Conservation (phyloP, 2,113 vertebrate species). For the Chrysochloris asiatica region DNA sequence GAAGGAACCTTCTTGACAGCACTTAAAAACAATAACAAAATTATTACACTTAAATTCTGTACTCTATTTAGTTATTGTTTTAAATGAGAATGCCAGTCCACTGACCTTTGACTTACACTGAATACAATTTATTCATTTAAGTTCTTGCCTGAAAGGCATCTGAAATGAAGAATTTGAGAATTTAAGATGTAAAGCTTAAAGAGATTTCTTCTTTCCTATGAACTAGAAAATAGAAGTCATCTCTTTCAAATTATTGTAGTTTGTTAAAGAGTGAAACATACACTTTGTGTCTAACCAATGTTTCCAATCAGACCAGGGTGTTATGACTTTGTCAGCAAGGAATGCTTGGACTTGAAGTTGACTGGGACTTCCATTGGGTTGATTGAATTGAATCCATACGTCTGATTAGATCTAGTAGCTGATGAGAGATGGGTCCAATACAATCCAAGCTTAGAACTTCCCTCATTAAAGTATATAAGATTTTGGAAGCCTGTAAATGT, state of each 20-base stretch:
- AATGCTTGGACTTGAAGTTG: not conserved
- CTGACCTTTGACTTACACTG: not conserved
- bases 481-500: constrained; percentile 4
- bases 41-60: too few species aligned
- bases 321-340: not conserved
- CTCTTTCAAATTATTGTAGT: constrained; percentile 1
- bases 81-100: not conserved
- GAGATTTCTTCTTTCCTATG: constrained; percentile 14
- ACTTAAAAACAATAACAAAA: too few species aligned
- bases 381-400: not conserved
- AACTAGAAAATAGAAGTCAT: constrained; percentile 35
- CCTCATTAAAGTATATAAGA: not conserved
- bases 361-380: not conserved
- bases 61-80: too few species aligned
- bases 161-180: not conserved
- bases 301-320: not conserved
- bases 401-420: constrained; percentile 26
- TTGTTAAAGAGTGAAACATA: constrained; percentile 30
- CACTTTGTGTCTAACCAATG: not conserved
- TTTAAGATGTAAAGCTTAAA: constrained; percentile 35
- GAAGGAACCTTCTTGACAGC: too few species aligned
- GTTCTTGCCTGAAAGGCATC: not conserved
- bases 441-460: constrained; percentile 28
- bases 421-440: constrained; percentile 30
- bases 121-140: not conserved